Percentiles rank a stretch among this genome's conserved stretches.
phyloP scores from a whole-genome alignment of 2,888 invertebrate species.

The Caenorhabditis afra region DNA sequence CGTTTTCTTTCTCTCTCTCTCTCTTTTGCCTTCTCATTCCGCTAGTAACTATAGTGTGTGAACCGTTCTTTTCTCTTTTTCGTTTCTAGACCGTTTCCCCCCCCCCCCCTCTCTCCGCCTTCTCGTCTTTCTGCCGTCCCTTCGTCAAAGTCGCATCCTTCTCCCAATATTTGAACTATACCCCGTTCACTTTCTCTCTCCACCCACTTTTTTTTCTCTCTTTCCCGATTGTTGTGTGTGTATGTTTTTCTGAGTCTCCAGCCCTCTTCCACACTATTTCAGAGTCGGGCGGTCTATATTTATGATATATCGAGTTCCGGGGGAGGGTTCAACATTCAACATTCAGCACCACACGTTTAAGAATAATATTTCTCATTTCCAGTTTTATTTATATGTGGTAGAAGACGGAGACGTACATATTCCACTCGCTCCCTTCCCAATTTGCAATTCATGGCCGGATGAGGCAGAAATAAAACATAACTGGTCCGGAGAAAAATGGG shows the following conservation, averaged over 20 bases:
- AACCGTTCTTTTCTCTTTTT: slow-evolving; percentile 24
- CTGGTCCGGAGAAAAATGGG: no score
- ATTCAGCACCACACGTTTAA: background rate
- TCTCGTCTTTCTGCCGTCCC: slow-evolving; percentile 16
- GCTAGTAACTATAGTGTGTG: slow-evolving; percentile 52
- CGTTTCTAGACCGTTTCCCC: background rate
- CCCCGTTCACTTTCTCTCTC: slow-evolving; percentile 49
- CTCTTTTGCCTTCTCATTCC: slow-evolving; percentile 18
- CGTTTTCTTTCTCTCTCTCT: slow-evolving; percentile 28
- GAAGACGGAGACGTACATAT: no score
- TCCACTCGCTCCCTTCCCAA: no score
- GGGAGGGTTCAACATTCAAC: slow-evolving; percentile 2
- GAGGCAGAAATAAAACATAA: no score
- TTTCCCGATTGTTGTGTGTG: slow-evolving; percentile 51
- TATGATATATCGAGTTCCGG: background rate
- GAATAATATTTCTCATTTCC: no score
- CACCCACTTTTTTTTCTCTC: no score
- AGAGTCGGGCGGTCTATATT: slow-evolving; percentile 6
- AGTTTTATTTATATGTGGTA: no score
- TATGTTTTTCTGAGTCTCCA: slow-evolving; percentile 26
- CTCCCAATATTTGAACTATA: slow-evolving; percentile 61
- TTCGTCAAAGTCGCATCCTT: slow-evolving; percentile 16
- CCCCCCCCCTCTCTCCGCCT: background rate
- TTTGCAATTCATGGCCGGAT: no score
- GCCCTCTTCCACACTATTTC: slow-evolving; percentile 14